These are phyloP conservation scores for Xestia xanthographa DNA, from an alignment of 2,888 invertebrate species.

Conservation along the genomic window DNA sequence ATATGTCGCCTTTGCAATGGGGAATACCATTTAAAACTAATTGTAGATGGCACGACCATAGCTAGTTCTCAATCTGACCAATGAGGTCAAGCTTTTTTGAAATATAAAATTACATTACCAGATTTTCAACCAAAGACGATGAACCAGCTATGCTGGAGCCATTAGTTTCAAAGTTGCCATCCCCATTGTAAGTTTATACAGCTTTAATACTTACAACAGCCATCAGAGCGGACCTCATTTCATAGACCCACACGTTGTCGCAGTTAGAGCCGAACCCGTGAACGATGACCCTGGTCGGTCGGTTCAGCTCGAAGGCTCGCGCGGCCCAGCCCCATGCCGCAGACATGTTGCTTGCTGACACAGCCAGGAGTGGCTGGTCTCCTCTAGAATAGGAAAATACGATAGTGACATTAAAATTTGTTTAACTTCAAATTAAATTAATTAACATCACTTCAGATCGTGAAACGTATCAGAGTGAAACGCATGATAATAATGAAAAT, in stretches of 20 bases:
- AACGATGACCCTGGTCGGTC: slow-evolving; percentile 95
- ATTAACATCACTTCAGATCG: not conserved
- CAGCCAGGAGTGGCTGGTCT: slow-evolving; percentile 92
- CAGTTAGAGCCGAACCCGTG: slow-evolving; percentile 98
- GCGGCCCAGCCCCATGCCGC: slow-evolving; percentile 92
- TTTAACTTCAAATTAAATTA: not conserved
- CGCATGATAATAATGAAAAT: not conserved
- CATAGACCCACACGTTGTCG: slow-evolving; percentile 97
- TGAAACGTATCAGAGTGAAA: not conserved
- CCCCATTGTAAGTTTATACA: not conserved
- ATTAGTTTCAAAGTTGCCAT: not conserved
- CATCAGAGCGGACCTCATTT: slow-evolving; percentile 97
- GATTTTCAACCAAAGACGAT: not conserved
- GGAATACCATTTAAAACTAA: not conserved
- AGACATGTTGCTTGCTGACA: slow-evolving; percentile 93
- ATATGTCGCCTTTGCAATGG: not conserved
- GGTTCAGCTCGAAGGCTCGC: slow-evolving; percentile 92
- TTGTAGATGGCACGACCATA: not conserved
- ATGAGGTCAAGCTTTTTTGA: not conserved
- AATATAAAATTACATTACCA: not conserved
- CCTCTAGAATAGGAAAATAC: slow-evolving; percentile 79
- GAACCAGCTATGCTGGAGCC: not conserved
- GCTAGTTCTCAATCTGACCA: not conserved
- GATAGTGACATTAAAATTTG: not conserved
- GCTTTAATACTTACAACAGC: slow-evolving; percentile 92